Percentiles rank a stretch among this genome's conserved stretches.
Evolutionary conservation across 64 coral and sea anemone species (phyloP).

Genomic region (Montipora cactus): DNA sequence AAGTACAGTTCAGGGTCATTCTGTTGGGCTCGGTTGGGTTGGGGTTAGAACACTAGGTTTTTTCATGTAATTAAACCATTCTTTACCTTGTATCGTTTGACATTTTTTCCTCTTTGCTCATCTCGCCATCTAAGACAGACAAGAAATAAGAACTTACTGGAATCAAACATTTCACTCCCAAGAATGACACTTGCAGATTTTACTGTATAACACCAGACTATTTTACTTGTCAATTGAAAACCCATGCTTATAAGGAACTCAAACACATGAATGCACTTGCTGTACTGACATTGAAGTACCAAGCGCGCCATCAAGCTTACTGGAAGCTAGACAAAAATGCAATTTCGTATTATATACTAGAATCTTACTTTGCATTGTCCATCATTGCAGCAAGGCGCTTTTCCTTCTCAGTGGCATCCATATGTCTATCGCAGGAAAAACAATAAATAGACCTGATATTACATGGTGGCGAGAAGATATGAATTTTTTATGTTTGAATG

Average conservation of each 20-base stretch:
- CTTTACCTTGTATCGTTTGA: constrained; percentile 78
- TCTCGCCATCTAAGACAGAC: constrained; percentile 77
- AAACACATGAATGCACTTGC: too few relatives aligned
- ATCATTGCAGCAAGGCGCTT: constrained; percentile 87
- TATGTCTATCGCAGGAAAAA: constrained; percentile 58
- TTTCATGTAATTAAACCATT: neutral
- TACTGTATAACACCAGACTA: too few relatives aligned
- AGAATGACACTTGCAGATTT: too few relatives aligned
- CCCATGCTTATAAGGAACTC: too few relatives aligned
- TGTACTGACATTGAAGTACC: too few relatives aligned
- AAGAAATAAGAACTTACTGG: neutral
- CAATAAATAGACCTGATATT: neutral
- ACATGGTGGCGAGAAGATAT: too few relatives aligned
- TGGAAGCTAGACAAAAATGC: too few relatives aligned
- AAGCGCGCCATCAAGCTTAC: too few relatives aligned
- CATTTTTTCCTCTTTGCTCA: constrained; percentile 81
- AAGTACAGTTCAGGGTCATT: too few relatives aligned
- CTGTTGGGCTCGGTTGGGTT: too few relatives aligned
- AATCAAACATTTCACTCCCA: neutral
- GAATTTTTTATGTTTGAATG: too few relatives aligned
- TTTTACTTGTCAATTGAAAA: too few relatives aligned
- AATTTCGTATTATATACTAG: neutral
- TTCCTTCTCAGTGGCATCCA: constrained; percentile 81
- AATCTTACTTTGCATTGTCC: constrained; percentile 91
- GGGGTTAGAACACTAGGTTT: neutral